Base-by-base conservation (phyloP, 1,140 invertebrate genomes). In the Dendrolimus kikuchii region DNA sequence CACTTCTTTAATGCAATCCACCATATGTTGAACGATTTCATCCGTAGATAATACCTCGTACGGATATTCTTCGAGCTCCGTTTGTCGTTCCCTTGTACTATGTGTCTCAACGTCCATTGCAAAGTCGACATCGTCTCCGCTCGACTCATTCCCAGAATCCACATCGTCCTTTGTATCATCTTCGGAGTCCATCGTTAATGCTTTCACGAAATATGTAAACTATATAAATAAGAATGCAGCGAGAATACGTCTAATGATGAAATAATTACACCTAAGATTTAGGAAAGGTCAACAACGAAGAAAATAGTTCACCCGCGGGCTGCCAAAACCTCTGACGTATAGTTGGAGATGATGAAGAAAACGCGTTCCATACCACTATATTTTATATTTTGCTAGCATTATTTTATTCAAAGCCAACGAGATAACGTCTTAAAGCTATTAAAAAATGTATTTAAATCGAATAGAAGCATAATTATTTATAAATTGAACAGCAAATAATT, bases 1-100 rank as follows among this genome's bases (percentile, higher is more conserved):
- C 54, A 98, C 97, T 88, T 99, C 97, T 89, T 96, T 96, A 67
- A 99, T 99, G 73, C 93, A 96, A 86, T 98, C 96, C 46, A 97
- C 93, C 97, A 99, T 99, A 87, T 98, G 95, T 81, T 97, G 94
- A 51, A 99, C 96, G 80, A 99, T 98, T 91, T 98, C 93, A 78
- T 99, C 97, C 37, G 96, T 98, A 42, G 95, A 95, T 48, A 99
- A 89, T 56, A 99, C 96, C 89, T 98, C 95, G 87, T 94, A 98
- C 40, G 94, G 94, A 90, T 96, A 98, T 62, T 98, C 96, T 65
- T 98, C 95, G 44, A 91, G 88, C 68, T 96, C 95, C 57, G 90
- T 91, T 68, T 93, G 92, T 73, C 93, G 90, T 85, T 95, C 95
- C 67, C 91, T 90, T 59, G 90, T 90, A 86, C 91, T 92, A 59